phyloP scores from a whole-genome alignment of 2,888 invertebrate genomes.

The Odontomyia ornata region DNA sequence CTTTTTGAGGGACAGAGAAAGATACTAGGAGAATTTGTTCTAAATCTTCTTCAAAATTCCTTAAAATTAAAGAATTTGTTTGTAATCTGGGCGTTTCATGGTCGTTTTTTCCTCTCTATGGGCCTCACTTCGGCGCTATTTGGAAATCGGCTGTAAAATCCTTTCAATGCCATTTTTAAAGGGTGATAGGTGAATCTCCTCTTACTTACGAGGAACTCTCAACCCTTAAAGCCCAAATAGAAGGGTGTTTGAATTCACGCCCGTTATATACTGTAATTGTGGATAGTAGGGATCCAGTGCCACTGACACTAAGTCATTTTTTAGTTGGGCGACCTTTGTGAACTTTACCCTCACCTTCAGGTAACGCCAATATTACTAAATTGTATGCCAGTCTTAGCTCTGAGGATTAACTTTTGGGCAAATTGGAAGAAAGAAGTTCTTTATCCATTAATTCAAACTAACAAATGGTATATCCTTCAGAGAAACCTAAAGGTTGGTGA shows the following conservation, averaged over 20 bases:
- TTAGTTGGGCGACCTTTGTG: background rate
- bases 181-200: too few relatives aligned
- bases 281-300: background rate
- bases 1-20: too few relatives aligned
- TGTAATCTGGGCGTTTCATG: too few relatives aligned
- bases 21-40: too few relatives aligned
- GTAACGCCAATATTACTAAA: background rate
- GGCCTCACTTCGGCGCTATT: too few relatives aligned
- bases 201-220: too few relatives aligned
- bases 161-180: too few relatives aligned
- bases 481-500: background rate
- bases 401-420: background rate
- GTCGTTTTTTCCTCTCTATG: too few relatives aligned
- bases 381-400: background rate
- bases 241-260: background rate
- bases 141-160: too few relatives aligned
- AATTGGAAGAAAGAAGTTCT: background rate
- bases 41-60: too few relatives aligned
- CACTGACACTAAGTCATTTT: background rate
- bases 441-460: background rate
- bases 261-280: background rate
- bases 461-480: background rate
- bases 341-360: background rate
- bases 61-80: too few relatives aligned
- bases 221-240: background rate